Evolutionary conservation across 1,140 invertebrate species (phyloP).

Genomic region (Pseudoatta argentina): DNA sequence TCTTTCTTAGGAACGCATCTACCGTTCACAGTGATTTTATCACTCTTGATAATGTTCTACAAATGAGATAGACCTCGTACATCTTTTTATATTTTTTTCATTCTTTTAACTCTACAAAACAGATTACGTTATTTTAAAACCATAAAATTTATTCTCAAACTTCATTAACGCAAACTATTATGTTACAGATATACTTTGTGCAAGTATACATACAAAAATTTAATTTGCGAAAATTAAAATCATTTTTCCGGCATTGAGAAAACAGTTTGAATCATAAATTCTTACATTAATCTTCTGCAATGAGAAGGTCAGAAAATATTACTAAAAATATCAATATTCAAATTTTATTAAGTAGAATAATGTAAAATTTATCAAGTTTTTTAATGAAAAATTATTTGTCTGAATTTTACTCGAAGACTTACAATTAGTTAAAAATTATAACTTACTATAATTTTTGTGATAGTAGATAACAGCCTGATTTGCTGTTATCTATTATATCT

Average conservation of each 20-base stretch:
- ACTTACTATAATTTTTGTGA: neutral
- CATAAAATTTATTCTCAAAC: neutral
- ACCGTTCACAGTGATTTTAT: neutral
- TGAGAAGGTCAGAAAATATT: neutral
- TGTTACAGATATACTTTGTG: neutral
- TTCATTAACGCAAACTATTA: neutral
- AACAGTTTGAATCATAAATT: neutral
- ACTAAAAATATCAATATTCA: neutral
- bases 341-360: neutral
- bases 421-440: neutral
- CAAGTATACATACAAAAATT: neutral
- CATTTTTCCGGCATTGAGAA: neutral
- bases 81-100: neutral
- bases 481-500: slow-evolving; percentile 78
- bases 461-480: neutral
- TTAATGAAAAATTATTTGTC: neutral
- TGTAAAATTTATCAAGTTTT: neutral
- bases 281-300: neutral
- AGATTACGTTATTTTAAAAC: neutral
- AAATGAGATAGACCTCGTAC: neutral
- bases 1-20: neutral
- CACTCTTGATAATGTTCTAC: neutral
- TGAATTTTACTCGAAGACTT: neutral
- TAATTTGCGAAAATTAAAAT: neutral
- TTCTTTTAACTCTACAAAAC: neutral